Base-by-base conservation (phyloP, 2,888 invertebrate genomes). In the Galeruca laticollis region DNA sequence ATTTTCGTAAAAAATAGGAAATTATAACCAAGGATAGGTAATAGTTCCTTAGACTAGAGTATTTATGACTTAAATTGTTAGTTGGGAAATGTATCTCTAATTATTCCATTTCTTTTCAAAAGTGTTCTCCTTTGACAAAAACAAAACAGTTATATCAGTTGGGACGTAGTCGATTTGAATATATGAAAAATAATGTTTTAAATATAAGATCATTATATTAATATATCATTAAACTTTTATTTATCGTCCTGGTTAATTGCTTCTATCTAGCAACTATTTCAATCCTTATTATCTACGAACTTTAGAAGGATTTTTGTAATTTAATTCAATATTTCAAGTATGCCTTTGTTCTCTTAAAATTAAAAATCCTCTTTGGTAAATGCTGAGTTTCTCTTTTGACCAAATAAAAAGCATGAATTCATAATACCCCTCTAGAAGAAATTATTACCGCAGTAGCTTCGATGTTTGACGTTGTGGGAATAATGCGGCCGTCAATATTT, bases 401-500 rank as follows among this genome's bases (percentile, higher is more conserved):
- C 47, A 47, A 47, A 47, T 2, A 18, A 9, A 47, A 15, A 18
- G 18, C 18, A 47, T 15, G 5, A 47, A 47, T 47, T 18, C 47
- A 47, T 47, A 47, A 47, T 47, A 47, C 47, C 18, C 47, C 9
- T 47, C 47, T 18, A 15, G 10, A 18, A 47, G 47, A 47, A 47
- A 47, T 47, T 4, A 47, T 18, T 18, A 47, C 15, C 15, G 18
- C 47, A 47, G 18, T 18, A 47, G 47, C 47, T 47, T 54, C 54
- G 54, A 54, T 54, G 54, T 54, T 61, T 51, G 51, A 61, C 35
- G 18, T 60, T 60, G 60, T 61, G 51, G 35, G 51, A 61, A 61
- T 61, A 49, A 61, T 61, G 15, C 51, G 49, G 13, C 15, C 15
- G 61, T 61, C 61, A 61, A 61, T 61, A 61, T 61, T 61, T 61